Conservation (phyloP, 2,113 vertebrate genomes). For the Scatophagus argus region DNA sequence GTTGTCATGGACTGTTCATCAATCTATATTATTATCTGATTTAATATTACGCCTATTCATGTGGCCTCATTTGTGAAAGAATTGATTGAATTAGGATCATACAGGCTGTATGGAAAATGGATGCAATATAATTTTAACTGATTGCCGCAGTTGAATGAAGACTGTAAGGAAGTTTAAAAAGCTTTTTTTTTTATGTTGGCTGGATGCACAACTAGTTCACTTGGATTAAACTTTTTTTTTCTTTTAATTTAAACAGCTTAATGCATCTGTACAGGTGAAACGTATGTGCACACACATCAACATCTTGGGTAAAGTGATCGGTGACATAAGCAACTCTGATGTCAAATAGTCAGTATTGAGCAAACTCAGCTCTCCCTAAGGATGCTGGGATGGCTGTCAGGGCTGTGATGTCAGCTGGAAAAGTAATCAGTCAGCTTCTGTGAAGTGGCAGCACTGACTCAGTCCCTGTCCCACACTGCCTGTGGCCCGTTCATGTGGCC, state of each 20-base stretch:
- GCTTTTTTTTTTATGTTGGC: conserved; percentile 29
- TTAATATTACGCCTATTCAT: conserved; percentile 84
- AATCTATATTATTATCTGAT: conserved; percentile 86
- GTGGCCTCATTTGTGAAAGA: conserved; percentile 78
- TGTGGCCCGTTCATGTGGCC: conserved; percentile 62
- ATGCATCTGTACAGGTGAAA: background rate
- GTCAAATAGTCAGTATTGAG: conserved; percentile 63
- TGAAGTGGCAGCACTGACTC: conserved; percentile 63
- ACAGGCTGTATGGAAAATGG: conserved; percentile 57
- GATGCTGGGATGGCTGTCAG: conserved; percentile 58
- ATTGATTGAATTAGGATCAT: conserved; percentile 82
- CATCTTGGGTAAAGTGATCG: conserved; percentile 10
- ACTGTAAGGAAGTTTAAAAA: conserved; percentile 58
- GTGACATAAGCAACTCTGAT: conserved; percentile 52
- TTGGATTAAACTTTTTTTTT: background rate
- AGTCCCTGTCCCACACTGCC: conserved; percentile 50
- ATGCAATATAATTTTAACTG: conserved; percentile 64
- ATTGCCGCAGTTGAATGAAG: conserved; percentile 52
- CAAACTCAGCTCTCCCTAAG: conserved; percentile 46
- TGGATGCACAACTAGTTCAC: conserved; percentile 8
- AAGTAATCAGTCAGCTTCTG: conserved; percentile 73
- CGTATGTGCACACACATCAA: conserved; percentile 5
- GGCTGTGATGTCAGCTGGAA: conserved; percentile 57
- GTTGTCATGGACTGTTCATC: conserved; percentile 86
- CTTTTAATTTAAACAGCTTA: background rate